Base-by-base conservation (phyloP, 2,797 vertebrate species). In the Tragopan temminckii region DNA sequence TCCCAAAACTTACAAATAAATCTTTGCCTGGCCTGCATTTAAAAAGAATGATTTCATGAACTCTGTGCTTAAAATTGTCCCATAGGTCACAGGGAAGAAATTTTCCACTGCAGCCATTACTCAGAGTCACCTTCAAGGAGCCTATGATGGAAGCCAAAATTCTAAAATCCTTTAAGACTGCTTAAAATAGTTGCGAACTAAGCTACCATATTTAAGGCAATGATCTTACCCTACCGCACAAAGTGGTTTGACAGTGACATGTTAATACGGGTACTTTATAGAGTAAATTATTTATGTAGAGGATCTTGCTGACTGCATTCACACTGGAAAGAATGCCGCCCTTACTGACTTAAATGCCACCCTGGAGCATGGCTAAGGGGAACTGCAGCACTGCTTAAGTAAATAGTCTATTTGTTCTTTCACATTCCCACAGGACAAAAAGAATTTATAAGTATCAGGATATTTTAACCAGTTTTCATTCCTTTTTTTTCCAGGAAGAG, bases 201-300 rank as follows among this genome's bases (percentile, higher is more conserved):
- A 93, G 64, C 80, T 93, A 74, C 80, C 58, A 63, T 81, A 88
- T 80, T 89, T 80, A 94, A 96, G 89, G 48, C 35, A 95, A 77
- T 9, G 68, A 31, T 87, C 78, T 85, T 88, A 74, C 43, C 23
- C 58, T 27, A 57, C 45, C 20, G 48, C 59, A 78, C 6, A 38
- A 71, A 80, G 40, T 53, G 27, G 6, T 70, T 84, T 88, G 42
- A 85, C 18, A 62, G 4, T 61, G 80, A 95, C 91, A 86, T 36
- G n/a, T 77, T 94, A 97, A 94, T 82, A 69, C 40, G 76, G n/a
- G 52, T 52, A 70, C 43, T 92, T 90, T 38, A 77, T 10, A 80
- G 59, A 95, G 46, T 58, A 92, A 94, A 94, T 92, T 95, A 94
- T 93, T 96, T 93, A 95, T 85, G 80, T 16, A 85, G 38, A 43